A percentile compares a stretch with the other conserved stretches of the same genome.
Conservation (phyloP, 2,113 vertebrate species). For the Grantiella picta region DNA sequence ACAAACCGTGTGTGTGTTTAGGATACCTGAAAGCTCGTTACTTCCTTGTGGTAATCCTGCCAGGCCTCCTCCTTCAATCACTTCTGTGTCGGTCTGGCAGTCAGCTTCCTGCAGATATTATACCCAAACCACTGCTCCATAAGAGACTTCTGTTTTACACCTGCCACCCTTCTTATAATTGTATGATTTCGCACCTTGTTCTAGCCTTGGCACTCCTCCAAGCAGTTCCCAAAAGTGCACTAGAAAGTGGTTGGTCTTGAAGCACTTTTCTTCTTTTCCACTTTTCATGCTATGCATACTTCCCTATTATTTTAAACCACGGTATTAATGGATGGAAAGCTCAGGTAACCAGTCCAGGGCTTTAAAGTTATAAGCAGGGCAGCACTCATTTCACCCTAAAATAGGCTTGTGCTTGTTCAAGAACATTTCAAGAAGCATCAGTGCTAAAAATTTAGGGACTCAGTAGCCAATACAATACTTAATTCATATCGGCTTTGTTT, state of each 20-base stretch:
- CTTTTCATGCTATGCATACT: not conserved
- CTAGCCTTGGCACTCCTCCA: conserved; percentile 27
- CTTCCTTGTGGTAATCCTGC: conserved; percentile 44
- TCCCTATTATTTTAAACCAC: conserved; percentile 27
- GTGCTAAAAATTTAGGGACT: not conserved
- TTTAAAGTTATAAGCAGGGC: not conserved
- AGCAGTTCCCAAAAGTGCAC: not conserved
- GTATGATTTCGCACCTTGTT: conserved; percentile 52
- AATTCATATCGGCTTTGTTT: not conserved
- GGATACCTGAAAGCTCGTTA: conserved; percentile 30
- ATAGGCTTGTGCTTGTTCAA: not conserved
- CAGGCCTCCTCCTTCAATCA: conserved; percentile 39
- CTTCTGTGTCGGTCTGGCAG: conserved; percentile 40
- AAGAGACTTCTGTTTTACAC: conserved; percentile 64
- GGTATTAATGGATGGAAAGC: not conserved
- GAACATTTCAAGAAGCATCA: not conserved
- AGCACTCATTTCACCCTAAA: not conserved
- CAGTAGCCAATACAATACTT: not conserved
- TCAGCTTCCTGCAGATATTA: conserved; percentile 36
- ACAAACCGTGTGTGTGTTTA: conserved; percentile 4
- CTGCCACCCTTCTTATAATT: conserved; percentile 51
- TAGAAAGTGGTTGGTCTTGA: conserved; percentile 52
- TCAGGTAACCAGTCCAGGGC: not conserved
- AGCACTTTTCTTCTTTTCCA: conserved; percentile 14
- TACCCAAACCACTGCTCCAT: conserved; percentile 32